phyloP scores from a whole-genome alignment of 2,888 invertebrate species.

The Patella ulyssiponensis region DNA sequence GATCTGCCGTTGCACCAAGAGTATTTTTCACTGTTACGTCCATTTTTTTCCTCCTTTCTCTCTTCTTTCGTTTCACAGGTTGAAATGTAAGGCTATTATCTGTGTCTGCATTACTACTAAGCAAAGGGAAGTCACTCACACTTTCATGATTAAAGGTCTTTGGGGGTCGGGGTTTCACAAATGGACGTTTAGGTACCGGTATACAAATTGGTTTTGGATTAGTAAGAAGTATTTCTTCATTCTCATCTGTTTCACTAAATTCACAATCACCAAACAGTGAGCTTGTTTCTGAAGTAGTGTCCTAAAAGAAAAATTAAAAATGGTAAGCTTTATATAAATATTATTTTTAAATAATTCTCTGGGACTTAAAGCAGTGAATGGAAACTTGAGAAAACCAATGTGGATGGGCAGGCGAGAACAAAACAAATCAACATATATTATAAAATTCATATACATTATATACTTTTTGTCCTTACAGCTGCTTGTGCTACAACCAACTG shows the following conservation, averaged over 20 bases:
- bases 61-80: background rate
- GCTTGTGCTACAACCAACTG: too few species aligned
- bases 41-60: background rate
- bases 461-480: too few species aligned
- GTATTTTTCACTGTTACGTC: too few species aligned
- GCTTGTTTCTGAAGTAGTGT: background rate
- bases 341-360: too few species aligned
- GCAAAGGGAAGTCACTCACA: background rate
- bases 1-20: too few species aligned
- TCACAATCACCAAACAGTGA: constrained; percentile 6
- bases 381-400: too few species aligned
- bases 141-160: background rate
- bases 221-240: background rate
- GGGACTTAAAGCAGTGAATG: too few species aligned
- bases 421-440: too few species aligned
- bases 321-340: too few species aligned
- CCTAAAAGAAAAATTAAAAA: too few species aligned
- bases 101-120: background rate
- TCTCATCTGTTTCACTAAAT: background rate
- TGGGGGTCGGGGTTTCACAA: background rate
- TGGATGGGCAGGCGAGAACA: too few species aligned
- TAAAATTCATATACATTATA: too few species aligned
- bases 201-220: background rate
- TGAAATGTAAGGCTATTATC: background rate
- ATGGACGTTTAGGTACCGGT: background rate